Percentiles rank a stretch among this genome's conserved stretches.
phyloP scores from a whole-genome alignment of 2,113 vertebrate genomes.

The Antechinus flavipes region DNA sequence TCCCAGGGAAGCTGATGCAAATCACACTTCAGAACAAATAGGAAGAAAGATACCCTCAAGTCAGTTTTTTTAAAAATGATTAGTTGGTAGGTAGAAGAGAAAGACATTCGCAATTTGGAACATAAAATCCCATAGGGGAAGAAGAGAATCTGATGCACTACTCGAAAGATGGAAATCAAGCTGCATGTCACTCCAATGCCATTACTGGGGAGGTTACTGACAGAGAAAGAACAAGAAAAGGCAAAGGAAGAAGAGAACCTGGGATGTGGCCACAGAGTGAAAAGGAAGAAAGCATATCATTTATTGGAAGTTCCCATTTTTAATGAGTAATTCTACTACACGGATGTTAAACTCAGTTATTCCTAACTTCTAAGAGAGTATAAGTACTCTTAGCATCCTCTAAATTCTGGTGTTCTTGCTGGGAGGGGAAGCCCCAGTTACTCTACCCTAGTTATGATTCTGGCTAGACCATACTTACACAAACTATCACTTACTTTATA shows the following conservation, averaged over 20 bases:
- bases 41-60: background rate
- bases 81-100: background rate
- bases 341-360: background rate
- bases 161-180: background rate
- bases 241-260: background rate
- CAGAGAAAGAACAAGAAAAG: background rate
- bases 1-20: background rate
- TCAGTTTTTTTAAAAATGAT: background rate
- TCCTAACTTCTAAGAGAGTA: background rate
- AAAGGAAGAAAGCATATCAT: background rate
- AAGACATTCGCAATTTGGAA: background rate
- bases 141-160: background rate
- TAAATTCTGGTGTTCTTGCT: background rate
- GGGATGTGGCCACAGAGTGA: background rate
- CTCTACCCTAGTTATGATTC: background rate
- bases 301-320: background rate
- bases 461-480: background rate
- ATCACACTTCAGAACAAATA: background rate
- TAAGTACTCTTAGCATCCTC: background rate
- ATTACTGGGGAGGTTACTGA: background rate
- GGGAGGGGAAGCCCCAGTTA: background rate
- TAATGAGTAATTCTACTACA: background rate
- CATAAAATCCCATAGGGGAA: background rate
- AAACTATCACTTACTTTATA: background rate
- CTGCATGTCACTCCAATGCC: background rate